A percentile compares a stretch with the other conserved stretches of the same genome.
Conservation (phyloP, 2,888 invertebrate genomes). For the Plutella xylostella region DNA sequence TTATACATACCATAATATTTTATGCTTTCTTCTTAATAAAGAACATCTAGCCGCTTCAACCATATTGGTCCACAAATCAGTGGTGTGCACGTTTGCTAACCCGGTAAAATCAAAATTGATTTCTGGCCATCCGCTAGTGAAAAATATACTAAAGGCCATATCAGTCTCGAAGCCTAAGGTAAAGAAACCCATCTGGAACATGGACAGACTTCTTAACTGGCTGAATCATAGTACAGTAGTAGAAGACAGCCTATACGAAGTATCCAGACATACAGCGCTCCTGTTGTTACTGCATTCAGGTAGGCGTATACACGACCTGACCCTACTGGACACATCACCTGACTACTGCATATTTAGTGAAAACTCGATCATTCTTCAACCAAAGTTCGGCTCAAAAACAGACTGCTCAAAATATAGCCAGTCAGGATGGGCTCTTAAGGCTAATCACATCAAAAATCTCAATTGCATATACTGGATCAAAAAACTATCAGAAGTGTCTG, state of each 20-base stretch:
- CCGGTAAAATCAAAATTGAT: background rate
- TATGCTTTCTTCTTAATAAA: background rate
- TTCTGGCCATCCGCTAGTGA: background rate
- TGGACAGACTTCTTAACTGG: background rate
- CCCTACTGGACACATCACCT: background rate
- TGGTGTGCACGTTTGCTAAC: background rate
- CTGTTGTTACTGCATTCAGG: background rate
- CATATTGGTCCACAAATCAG: slow-evolving; percentile 5
- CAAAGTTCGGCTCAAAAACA: background rate
- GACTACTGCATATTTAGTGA: background rate
- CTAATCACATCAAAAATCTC: background rate
- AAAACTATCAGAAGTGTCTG: background rate
- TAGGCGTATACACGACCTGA: background rate
- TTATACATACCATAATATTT: no score
- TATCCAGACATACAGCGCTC: background rate
- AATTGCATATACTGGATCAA: background rate
- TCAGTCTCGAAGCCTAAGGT: background rate
- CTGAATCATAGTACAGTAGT: background rate
- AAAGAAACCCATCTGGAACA: background rate
- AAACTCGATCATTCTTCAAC: no score
- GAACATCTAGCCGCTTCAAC: background rate
- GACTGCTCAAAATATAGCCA: background rate
- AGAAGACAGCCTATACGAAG: background rate
- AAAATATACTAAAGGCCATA: background rate
- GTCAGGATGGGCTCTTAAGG: background rate